phyloP scores from a whole-genome alignment of 2,797 vertebrate genomes.

The Forpus xanthops region DNA sequence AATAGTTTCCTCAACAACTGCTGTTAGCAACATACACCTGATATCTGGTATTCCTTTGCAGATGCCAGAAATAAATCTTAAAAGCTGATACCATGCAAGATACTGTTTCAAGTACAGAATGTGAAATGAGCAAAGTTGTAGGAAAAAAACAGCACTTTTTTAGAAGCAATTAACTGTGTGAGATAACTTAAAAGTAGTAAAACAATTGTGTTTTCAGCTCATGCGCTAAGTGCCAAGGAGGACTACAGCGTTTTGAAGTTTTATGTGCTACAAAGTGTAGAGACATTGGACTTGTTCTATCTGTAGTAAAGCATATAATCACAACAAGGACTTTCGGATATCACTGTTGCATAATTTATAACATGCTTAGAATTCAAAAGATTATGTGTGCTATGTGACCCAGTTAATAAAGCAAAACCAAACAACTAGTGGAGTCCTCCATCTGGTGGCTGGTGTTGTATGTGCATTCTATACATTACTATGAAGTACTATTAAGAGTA shows the following conservation, averaged over 20 bases:
- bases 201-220: background rate
- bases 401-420: background rate
- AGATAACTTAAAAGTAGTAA: background rate
- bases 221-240: background rate
- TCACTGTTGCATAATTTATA: background rate
- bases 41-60: background rate
- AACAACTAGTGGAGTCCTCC: constrained; percentile 48
- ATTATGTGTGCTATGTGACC: background rate
- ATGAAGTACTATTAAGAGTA: background rate
- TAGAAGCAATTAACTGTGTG: background rate
- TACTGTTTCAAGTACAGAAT: background rate
- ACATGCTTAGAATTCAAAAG: background rate
- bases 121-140: background rate
- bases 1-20: background rate
- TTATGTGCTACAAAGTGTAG: background rate
- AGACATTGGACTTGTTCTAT: background rate
- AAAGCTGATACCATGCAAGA: background rate
- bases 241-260: background rate
- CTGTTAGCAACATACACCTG: background rate
- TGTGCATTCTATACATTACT: background rate
- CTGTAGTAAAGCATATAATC: background rate
- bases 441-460: constrained; percentile 50
- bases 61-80: background rate
- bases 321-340: background rate
- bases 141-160: background rate